phyloP scores from a whole-genome alignment of 1,140 invertebrate species.

The Coboldia fuscipes region DNA sequence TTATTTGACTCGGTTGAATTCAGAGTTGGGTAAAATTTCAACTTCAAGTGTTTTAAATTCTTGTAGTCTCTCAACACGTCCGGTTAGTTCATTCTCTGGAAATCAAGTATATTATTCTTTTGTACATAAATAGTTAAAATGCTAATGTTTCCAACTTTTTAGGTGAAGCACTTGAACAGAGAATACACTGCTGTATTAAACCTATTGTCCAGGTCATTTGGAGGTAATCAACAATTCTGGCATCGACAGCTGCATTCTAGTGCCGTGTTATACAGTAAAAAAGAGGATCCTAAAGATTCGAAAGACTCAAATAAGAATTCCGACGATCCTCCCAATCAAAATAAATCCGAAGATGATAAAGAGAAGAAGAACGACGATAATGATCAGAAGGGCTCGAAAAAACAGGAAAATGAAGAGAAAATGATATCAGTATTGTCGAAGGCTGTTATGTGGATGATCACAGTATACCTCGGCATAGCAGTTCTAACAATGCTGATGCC shows the following conservation, averaged over 20 bases:
- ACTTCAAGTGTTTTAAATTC: no score
- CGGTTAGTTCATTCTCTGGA: no score
- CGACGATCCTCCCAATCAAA: neutral
- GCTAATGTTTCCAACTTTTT: no score
- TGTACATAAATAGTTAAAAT: no score
- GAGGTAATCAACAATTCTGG: constrained; percentile 9
- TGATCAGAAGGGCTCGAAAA: constrained; percentile 14
- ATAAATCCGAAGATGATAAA: neutral
- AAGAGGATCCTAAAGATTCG: constrained; percentile 13
- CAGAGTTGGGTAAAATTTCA: no score
- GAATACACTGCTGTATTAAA: constrained; percentile 25
- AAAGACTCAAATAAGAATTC: constrained; percentile 10
- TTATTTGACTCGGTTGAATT: no score
- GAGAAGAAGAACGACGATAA: neutral
- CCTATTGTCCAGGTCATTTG: constrained; percentile 13
- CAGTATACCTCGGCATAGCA: constrained; percentile 26
- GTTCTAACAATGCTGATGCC: constrained; percentile 2
- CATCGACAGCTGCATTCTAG: constrained; percentile 8
- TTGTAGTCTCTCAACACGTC: no score
- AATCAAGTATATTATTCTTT: no score
- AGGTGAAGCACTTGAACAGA: constrained; percentile 16
- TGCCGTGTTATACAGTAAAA: constrained; percentile 8
- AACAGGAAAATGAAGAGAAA: constrained; percentile 38
- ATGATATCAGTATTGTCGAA: constrained; percentile 44
- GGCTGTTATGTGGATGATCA: constrained; percentile 50